Base-by-base conservation (phyloP, 2,888 invertebrate genomes). In the Macrophya annulata region DNA sequence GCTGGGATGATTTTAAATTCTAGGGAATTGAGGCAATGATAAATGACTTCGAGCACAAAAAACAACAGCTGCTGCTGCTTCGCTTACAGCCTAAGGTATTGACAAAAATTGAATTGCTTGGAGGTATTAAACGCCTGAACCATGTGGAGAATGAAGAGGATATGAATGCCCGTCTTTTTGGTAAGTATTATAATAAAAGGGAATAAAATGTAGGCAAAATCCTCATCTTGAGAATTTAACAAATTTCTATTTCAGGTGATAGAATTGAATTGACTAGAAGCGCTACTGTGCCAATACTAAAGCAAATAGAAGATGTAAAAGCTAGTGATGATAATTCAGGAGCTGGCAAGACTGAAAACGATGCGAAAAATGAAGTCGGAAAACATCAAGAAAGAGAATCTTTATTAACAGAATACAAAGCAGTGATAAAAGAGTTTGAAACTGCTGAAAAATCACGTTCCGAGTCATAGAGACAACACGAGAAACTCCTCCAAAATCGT, bases 11-110 rank as follows among this genome's bases (percentile, higher is more conserved):
- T 84, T 86, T 85, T 83, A 85, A 87, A 48, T 92, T 91, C 8
- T 94, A 96, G 95, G 95, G 95, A 81, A 92, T 97, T 4, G 94
- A 95, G 86, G 94, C 94, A 0, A 90, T 97, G 10, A 92, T 95
- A 6, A 94, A 94, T 86, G 95, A 95, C 85, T 94, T 96, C 86
- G 93, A 95, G 68, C 93, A 92, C 37, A 92, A 93, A n/a, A 91
- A 93, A 5, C 95, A 95, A 85, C 93, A 93, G 88, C 90, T 97
- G 65, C 91, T 95, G 68, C 92, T 96, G 48, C 85, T 94, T 10
- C 94, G 94, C 87, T 90, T 94, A 15, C 93, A 90, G 82, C 86
- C 90, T n/a, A 85, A 89, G 10, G 88, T 94, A n/a, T 87, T 89
- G 4, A 86, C 90, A 76, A 91, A 89, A 21, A 89, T 94, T 17